Evolutionary conservation across 1,140 invertebrate genomes (phyloP).

Genomic region (Calephelis nemesis): DNA sequence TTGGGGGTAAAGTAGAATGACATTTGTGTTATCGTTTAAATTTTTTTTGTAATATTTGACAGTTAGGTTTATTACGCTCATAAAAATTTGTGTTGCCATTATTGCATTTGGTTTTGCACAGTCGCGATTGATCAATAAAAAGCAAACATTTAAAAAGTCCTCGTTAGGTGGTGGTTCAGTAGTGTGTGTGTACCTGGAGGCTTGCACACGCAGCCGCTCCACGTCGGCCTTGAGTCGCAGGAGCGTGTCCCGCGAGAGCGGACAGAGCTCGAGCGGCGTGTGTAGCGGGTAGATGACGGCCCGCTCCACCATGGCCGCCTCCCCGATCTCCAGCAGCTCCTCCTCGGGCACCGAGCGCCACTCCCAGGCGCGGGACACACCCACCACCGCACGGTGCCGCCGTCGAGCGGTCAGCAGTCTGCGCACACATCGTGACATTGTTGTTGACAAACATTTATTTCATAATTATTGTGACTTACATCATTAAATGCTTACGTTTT

Average conservation of each 20-base stretch:
- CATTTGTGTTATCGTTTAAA: too few relatives aligned
- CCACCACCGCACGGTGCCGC: conserved; percentile 47
- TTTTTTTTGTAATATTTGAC: too few relatives aligned
- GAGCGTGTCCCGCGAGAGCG: conserved; percentile 43
- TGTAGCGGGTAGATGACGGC: conserved; percentile 80
- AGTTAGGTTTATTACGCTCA: too few relatives aligned
- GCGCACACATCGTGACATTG: conserved; percentile 9
- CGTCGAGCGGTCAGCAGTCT: conserved; percentile 60
- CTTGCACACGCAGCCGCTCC: conserved; percentile 45
- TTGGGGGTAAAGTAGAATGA: too few relatives aligned
- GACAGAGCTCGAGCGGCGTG: conserved; percentile 70
- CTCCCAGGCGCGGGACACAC: conserved; percentile 53
- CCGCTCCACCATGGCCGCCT: conserved; percentile 67
- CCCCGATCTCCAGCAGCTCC: conserved; percentile 58
- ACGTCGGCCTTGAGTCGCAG: conserved; percentile 54
- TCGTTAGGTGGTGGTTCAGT: too few relatives aligned
- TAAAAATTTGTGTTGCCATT: too few relatives aligned
- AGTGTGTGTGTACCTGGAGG: conserved; percentile 40
- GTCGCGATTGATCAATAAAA: too few relatives aligned
- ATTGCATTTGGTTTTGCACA: too few relatives aligned
- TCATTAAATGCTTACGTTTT: too few relatives aligned
- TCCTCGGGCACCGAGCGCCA: conserved; percentile 65
- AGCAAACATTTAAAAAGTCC: too few relatives aligned
- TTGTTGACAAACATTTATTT: too few relatives aligned
- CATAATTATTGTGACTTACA: too few relatives aligned